phyloP scores from a whole-genome alignment of 2,888 invertebrate species.

The Chrysina gloriosa region DNA sequence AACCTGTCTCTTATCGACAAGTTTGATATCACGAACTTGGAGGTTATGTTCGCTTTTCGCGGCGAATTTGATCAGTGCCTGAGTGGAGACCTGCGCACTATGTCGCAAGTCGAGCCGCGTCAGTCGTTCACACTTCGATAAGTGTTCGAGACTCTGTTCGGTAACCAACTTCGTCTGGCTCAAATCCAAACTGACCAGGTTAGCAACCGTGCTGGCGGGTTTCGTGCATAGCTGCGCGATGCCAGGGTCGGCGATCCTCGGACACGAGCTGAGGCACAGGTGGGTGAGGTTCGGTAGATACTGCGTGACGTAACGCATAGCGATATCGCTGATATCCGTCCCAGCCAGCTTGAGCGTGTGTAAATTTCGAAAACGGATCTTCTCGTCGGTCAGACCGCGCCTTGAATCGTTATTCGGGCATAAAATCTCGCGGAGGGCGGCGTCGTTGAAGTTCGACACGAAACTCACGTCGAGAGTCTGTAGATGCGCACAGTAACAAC shows the following conservation, averaged over 20 bases:
- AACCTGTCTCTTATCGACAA: conserved; percentile 71
- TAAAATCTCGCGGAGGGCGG: conserved; percentile 84
- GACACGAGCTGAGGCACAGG: conserved; percentile 87
- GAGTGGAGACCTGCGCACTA: conserved; percentile 82
- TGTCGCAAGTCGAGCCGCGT: conserved; percentile 81
- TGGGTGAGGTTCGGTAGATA: conserved; percentile 80
- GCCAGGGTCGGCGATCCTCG: conserved; percentile 89
- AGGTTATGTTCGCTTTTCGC: conserved; percentile 83
- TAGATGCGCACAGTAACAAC: conserved; percentile 77
- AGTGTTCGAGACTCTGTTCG: conserved; percentile 84
- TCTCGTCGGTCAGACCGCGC: conserved; percentile 79
- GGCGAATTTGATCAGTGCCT: conserved; percentile 86
- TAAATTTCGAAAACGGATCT: conserved; percentile 81
- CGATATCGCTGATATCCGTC: conserved; percentile 91
- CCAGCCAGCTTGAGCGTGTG: conserved; percentile 83
- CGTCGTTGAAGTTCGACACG: conserved; percentile 87
- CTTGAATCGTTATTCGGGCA: conserved; percentile 89
- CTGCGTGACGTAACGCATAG: conserved; percentile 80
- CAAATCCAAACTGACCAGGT: conserved; percentile 80
- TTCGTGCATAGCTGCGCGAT: conserved; percentile 86
- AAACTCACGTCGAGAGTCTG: conserved; percentile 85
- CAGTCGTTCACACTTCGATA: conserved; percentile 80
- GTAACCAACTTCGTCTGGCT: conserved; percentile 86
- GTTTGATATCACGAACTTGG: conserved; percentile 82
- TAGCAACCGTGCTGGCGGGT: conserved; percentile 75